Base-by-base conservation (phyloP, 2,113 vertebrate species). In the Tupaia chinensis region DNA sequence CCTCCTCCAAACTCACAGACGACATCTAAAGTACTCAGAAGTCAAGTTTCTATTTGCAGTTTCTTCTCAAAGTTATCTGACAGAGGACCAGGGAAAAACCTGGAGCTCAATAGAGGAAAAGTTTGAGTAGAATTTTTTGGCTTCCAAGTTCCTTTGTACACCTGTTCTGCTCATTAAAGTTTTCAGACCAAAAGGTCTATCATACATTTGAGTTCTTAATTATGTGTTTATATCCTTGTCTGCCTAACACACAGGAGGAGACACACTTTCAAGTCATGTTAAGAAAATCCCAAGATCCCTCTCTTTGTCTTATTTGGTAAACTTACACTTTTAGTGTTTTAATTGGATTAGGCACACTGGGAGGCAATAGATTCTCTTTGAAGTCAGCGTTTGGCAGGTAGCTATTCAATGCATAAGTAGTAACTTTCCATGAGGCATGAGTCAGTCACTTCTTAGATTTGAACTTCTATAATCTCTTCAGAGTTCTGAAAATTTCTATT, bases 301-400 rank as follows among this genome's bases (percentile, higher is more conserved):
- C 8, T 82, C 54, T 95, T 78, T 90, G 25, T 72, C 34, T 76
- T 92, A n/a, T 56, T 53, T 27, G 20, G 20, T 56, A 94, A 83
- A 87, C 84, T 63, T 63, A 76, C 74, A 80, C 10, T 60, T 97
- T 89, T 19, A 76, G 66, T 91, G 88, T 83, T 93, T 92, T 87
- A 89, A n/a, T 88, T 93, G 66, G 69, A 72, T 85, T 91, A 88
- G 23, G 56, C 14, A 66, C 13, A 23, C 60, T 83, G 8, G 32
- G 53, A 96, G 29, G 61, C 7, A 77, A 54, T 80, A n/a, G n/a
- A 78, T 94, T 88, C 56, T 68, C 56, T 89, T 63, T 91, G 53
- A 94, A 88, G 63, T 68, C 80, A 68, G 44, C 44, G 90, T 89
- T 79, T 65, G 70, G n/a, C 25, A 94, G 13, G 86, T 68, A 83